Evolutionary conservation across 2,113 vertebrate genomes (phyloP), one percentile per base, ranked within the genome.

Genomic region (Suncus etruscus): DNA sequence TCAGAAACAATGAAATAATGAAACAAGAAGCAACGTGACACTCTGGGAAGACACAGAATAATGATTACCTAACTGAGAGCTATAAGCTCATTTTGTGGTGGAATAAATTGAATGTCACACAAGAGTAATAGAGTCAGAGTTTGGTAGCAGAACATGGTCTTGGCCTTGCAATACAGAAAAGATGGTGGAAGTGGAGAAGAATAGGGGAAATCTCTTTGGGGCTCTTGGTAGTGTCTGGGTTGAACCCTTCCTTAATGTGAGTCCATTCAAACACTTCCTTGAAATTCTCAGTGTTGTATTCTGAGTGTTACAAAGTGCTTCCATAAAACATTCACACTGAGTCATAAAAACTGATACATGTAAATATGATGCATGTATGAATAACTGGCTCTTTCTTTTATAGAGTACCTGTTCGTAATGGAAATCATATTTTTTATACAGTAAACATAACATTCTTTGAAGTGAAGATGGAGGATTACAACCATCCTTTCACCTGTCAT

Each of bases 401-500:
- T 12, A 97, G 96, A 86, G 76, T 39, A 16, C 11, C n/a, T 1
- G 27, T 82, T 69, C 12, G 58, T 85, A 87, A 61, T 15, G 50
- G 7, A 32, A 70, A 91, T 6, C n/a, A 93, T 31, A 83, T 31
- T 29, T 80, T 77, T 74, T 97, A 96, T 45, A 97, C 95, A 0
- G 80, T 97, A 51, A 96, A 95, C 84, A 93, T 97, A 50, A 96
- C 95, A 15, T 96, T 97, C 82, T 79, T 73, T 4, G 91, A 96
- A 91, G 95, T 97, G 70, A 96, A 93, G 86, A 93, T 85, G 81
- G 96, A 97, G 73, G 96, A 97, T 68, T 97, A 96, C 0, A 84
- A 70, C 25, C 93, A 18, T 7, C 95, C 87, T 50, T 97, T 97
- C 75, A 73, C 5, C 0, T 97, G 96, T 1, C 94, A 95, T 0